phyloP scores from a whole-genome alignment of 2,888 invertebrate species.

The Cancer borealis region DNA sequence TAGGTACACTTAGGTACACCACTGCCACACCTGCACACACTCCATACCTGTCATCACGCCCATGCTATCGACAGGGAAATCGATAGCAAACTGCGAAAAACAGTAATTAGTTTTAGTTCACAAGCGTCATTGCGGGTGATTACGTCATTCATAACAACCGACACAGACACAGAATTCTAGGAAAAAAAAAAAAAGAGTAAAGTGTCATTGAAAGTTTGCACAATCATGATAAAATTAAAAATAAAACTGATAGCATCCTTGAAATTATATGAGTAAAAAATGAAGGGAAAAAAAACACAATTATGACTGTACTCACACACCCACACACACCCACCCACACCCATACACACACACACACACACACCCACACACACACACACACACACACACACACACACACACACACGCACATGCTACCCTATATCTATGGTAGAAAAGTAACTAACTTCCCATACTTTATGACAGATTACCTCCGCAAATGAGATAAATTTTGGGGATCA shows the following conservation, averaged over 20 bases:
- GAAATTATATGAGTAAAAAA: background rate
- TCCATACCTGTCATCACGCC: conserved; percentile 21
- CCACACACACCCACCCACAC: conserved; percentile 3
- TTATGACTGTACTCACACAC: background rate
- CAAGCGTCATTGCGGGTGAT: background rate
- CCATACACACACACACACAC: conserved; percentile 43
- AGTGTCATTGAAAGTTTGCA: background rate
- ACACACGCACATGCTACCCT: conserved; percentile 33
- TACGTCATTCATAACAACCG: conserved; percentile 8
- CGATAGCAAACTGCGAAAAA: conserved; percentile 20
- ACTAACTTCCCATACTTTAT: background rate
- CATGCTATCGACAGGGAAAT: conserved; percentile 11
- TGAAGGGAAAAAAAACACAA: background rate
- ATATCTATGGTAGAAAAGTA: background rate
- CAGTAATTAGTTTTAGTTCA: background rate
- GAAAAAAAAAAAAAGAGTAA: background rate
- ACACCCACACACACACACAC: conserved; percentile 53
- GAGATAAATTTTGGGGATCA: background rate
- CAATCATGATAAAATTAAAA: background rate
- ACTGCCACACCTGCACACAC: background rate
- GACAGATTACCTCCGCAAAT: conserved; percentile 18
- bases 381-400: conserved; percentile 51
- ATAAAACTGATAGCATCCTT: background rate
- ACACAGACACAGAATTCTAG: background rate
- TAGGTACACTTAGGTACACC: background rate